A percentile compares a stretch with the other conserved stretches of the same genome.
phyloP scores from a whole-genome alignment of 2,797 vertebrate species.

The Melopsittacus undulatus region DNA sequence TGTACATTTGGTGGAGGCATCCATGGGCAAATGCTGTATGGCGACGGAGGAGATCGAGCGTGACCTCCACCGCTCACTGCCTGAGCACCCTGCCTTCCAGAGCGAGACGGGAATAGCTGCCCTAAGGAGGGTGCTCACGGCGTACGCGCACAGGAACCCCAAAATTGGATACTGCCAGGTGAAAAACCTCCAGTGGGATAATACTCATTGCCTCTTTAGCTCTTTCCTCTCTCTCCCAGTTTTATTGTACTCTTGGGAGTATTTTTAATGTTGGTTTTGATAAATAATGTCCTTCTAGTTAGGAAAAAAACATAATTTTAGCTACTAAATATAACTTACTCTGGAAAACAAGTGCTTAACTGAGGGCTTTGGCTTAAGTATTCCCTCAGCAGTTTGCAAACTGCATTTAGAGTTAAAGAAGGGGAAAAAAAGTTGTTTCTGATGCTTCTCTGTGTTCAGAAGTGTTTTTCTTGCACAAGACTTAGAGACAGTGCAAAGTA shows the following conservation, averaged over 20 bases:
- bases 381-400: not conserved
- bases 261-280: not conserved
- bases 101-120: slow-evolving; percentile 91
- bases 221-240: not conserved
- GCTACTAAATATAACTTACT: not conserved
- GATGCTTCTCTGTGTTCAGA: not conserved
- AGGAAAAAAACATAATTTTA: not conserved
- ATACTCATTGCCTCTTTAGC: accelerated
- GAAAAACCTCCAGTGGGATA: accelerated
- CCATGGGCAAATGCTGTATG: slow-evolving; percentile 86
- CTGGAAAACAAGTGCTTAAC: not conserved
- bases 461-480: not conserved
- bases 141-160: slow-evolving; percentile 93
- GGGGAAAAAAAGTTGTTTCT: not conserved
- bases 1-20: slow-evolving; percentile 82
- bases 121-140: slow-evolving; percentile 90
- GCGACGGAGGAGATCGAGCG: slow-evolving; percentile 95
- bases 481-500: not conserved
- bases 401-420: not conserved
- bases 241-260: not conserved
- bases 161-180: slow-evolving; percentile 98
- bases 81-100: slow-evolving; percentile 95
- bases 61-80: slow-evolving; percentile 93
- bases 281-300: not conserved
- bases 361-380: not conserved